These are phyloP conservation scores for Dolichotis patagonum DNA, from an alignment of 2,113 vertebrate species.

Conservation along the genomic window DNA sequence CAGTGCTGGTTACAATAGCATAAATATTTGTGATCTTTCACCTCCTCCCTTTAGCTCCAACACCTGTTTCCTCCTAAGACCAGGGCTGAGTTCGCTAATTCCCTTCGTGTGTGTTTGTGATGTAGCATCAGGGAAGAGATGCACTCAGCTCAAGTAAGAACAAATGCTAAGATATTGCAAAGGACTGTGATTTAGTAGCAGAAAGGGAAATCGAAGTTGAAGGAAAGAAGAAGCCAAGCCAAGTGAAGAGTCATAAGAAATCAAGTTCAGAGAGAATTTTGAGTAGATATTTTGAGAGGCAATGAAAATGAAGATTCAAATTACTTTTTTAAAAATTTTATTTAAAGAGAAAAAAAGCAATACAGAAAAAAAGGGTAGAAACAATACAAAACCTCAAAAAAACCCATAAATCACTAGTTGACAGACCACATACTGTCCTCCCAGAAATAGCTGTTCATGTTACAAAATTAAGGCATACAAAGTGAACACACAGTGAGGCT, in stretches of 20 bases:
- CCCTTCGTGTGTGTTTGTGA: not conserved
- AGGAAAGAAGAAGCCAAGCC: not conserved
- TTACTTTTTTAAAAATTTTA: no score
- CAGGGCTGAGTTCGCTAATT: not conserved
- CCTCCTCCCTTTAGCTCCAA: not conserved
- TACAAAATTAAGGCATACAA: no score
- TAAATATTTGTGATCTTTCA: not conserved
- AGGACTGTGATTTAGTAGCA: not conserved
- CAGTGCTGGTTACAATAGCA: not conserved
- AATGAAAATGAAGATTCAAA: not conserved
- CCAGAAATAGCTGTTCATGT: no score
- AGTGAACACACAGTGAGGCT: no score
- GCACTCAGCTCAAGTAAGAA: not conserved
- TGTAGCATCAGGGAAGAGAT: not conserved
- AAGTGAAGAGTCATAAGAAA: not conserved
- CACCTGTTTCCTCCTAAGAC: not conserved
- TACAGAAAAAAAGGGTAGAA: no score
- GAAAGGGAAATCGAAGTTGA: not conserved
- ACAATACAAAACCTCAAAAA: no score
- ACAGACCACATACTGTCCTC: no score
- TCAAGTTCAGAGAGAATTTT: not conserved
- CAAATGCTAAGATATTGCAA: not conserved
- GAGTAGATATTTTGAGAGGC: slow-evolving; percentile 7
- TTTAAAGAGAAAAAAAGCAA: no score
- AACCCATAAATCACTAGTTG: no score